Conservation (phyloP, 2,113 vertebrate genomes). For the Indri indri region DNA sequence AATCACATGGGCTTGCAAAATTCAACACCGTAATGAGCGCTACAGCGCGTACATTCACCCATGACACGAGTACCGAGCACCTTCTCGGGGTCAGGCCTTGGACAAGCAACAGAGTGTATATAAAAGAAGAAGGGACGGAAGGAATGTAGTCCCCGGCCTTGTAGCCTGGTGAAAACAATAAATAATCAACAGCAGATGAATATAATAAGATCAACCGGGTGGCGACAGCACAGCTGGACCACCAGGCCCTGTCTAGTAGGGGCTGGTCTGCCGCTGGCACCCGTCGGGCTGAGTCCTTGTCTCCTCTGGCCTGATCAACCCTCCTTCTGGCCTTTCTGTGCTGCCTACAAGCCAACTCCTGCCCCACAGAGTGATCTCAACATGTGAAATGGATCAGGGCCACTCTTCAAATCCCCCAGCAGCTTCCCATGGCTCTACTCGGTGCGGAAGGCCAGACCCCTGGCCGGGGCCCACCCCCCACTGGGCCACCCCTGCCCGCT, state of each 20-base stretch:
- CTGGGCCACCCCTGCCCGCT: too few species aligned
- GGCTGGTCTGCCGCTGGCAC: not conserved
- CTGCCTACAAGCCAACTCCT: not conserved
- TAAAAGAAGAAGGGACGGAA: not conserved
- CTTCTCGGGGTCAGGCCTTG: not conserved
- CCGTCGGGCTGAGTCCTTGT: rapidly evolving
- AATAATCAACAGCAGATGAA: not conserved
- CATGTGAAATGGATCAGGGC: not conserved
- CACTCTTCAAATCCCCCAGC: not conserved
- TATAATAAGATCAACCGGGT: not conserved
- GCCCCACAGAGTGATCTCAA: not conserved
- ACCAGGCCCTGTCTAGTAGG: rapidly evolving
- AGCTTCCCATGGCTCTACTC: not conserved
- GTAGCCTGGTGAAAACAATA: not conserved
- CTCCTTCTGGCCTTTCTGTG: not conserved
- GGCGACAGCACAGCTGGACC: not conserved
- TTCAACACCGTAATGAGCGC: not conserved
- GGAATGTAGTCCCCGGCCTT: not conserved
- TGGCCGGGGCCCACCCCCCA: not conserved
- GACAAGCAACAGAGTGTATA: not conserved
- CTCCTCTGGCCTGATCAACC: not conserved
- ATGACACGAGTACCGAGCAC: not conserved
- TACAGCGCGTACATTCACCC: not conserved
- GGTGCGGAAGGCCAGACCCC: not conserved
- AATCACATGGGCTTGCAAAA: not conserved